These are phyloP conservation scores for Onychostruthus taczanowskii DNA, from an alignment of 2,113 vertebrate genomes.

Conservation along the genomic window DNA sequence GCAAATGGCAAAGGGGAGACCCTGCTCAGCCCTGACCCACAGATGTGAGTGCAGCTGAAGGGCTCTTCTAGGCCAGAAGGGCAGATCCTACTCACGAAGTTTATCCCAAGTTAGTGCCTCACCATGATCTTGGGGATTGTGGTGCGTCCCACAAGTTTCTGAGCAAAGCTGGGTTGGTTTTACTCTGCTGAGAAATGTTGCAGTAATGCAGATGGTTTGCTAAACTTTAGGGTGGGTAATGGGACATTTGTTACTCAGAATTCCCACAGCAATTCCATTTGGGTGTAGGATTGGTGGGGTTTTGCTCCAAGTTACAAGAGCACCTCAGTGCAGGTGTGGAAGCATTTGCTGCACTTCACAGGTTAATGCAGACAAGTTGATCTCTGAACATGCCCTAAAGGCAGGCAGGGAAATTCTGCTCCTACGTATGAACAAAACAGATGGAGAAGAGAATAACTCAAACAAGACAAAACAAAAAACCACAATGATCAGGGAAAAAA, in stretches of 20 bases:
- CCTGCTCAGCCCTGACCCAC: not conserved
- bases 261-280: not conserved
- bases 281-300: rapidly evolving
- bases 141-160: not conserved
- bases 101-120: not conserved
- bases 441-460: not conserved
- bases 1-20: not conserved
- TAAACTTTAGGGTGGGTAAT: not conserved
- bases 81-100: rapidly evolving
- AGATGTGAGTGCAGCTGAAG: not conserved
- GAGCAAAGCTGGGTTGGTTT: not conserved
- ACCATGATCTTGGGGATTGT: rapidly evolving
- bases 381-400: not conserved
- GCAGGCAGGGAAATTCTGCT: not conserved
- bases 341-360: not conserved
- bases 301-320: not conserved
- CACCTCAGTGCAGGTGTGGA: not conserved
- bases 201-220: not conserved
- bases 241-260: not conserved
- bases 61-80: not conserved
- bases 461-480: not conserved
- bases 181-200: not conserved
- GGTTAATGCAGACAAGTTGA: not conserved
- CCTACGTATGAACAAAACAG: not conserved
- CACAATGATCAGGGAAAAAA: not conserved